These are phyloP conservation scores for Xestia c-nigrum DNA, from an alignment of 2,888 invertebrate species.

Conservation along the genomic window DNA sequence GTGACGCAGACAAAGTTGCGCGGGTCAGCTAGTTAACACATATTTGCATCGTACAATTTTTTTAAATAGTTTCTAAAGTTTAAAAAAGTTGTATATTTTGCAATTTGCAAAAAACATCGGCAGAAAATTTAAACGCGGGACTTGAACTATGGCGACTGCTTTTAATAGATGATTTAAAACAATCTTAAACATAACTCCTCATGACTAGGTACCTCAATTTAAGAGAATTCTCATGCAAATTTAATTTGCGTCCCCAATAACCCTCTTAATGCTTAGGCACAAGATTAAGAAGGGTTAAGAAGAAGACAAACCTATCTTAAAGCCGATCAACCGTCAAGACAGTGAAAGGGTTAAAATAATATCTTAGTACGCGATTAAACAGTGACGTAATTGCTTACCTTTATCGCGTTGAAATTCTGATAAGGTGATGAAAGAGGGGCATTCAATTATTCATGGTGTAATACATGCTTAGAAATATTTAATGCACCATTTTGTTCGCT, in stretches of 20 bases:
- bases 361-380: background rate
- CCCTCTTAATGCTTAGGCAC: slow-evolving; percentile 13
- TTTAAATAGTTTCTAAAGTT: background rate
- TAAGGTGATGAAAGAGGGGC: background rate
- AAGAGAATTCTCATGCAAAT: slow-evolving; percentile 41
- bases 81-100: background rate
- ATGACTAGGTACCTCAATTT: slow-evolving; percentile 11
- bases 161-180: background rate
- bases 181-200: slow-evolving; percentile 16
- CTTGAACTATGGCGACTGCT: too few relatives aligned
- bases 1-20: too few relatives aligned
- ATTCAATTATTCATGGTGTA: slow-evolving; percentile 12
- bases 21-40: too few relatives aligned
- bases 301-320: slow-evolving; percentile 62
- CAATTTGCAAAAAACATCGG: background rate
- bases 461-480: background rate
- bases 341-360: slow-evolving; percentile 44
- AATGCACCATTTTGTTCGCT: background rate
- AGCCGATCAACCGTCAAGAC: slow-evolving; percentile 62
- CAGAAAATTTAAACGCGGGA: background rate
- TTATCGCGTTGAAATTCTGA: slow-evolving; percentile 6
- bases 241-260: slow-evolving; percentile 26
- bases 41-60: background rate
- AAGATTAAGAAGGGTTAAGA: slow-evolving; percentile 60
- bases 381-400: slow-evolving; percentile 12